phyloP scores from a whole-genome alignment of 2,113 vertebrate genomes.

The Garra rufa region DNA sequence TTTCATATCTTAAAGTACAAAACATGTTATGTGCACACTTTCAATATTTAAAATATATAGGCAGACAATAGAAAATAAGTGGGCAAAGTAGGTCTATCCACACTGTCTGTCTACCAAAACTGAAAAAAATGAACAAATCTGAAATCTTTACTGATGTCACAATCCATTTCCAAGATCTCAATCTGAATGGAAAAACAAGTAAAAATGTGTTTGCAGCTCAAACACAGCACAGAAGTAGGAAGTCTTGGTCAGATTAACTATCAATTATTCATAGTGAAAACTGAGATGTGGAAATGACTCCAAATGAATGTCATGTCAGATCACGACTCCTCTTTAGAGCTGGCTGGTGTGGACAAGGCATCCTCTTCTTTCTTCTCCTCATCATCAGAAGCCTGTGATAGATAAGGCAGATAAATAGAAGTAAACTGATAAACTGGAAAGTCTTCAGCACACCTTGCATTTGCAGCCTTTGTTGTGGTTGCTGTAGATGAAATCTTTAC shows the following conservation, averaged over 20 bases:
- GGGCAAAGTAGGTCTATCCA: slow-evolving; percentile 5
- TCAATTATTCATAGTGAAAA: slow-evolving; percentile 21
- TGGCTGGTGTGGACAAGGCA: slow-evolving; percentile 80
- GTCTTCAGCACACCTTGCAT: no score
- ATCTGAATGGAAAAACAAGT: slow-evolving; percentile 39
- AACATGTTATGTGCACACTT: slow-evolving; percentile 45
- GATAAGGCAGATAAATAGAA: no score
- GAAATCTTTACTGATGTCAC: not conserved
- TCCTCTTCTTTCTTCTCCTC: slow-evolving; percentile 85
- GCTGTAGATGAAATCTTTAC: no score
- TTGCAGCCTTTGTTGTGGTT: no score
- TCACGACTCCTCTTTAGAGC: slow-evolving; percentile 83
- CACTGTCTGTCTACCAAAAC: not conserved
- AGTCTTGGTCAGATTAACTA: slow-evolving; percentile 66
- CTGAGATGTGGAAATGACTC: slow-evolving; percentile 44
- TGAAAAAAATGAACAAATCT: not conserved
- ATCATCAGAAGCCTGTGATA: slow-evolving; percentile 56
- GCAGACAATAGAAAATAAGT: not conserved
- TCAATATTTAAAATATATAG: no score
- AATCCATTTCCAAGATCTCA: not conserved
- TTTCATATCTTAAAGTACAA: slow-evolving; percentile 60
- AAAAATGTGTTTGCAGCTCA: slow-evolving; percentile 15
- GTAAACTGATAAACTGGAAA: no score
- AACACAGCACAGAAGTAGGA: slow-evolving; percentile 40
- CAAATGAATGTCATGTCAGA: slow-evolving; percentile 67